Evolutionary conservation across 1,140 invertebrate genomes (phyloP), one percentile per base, ranked within the genome.

Genomic region (Scaptomyza pallida): DNA sequence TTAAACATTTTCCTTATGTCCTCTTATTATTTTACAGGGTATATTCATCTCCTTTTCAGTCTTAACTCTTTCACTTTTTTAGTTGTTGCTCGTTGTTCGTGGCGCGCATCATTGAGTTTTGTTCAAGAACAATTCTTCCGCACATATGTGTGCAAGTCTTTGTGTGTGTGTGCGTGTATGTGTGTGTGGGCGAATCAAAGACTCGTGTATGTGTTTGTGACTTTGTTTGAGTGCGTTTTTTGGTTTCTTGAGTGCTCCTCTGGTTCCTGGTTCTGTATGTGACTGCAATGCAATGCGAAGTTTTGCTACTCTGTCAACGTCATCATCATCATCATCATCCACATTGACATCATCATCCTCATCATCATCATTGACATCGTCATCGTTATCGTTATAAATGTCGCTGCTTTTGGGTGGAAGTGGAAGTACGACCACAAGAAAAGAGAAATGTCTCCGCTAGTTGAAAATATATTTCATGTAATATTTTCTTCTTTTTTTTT

Each of bases 121-220:
- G 70, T 72, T 61, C 70, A 72, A 68, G 70, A 72, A 68, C 64
- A 72, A 68, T 72, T 69, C 70, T 55, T 56, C 41, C 50, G 44
- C 57, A 61, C 41, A 30, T 35, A 47, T 54, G n/a, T 56, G n/a
- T 57, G 19, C 3, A 6, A 33, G 30, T 41, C n/a, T n/a, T n/a
- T n/a, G 17, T 57, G 56, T 41, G 44, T 37, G 12, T 15, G 5
- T 43, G 19, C 50, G 44, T 50, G 52, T 30, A 15, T 51, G 47
- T 52, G 30, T 37, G 48, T 19, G n/a, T 55, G 16, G 12, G 6
- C 43, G 5, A 6, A 21, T 21, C 19, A 21, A 21, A 21, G 19
- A n/a, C 23, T 21, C 40, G 9, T 41, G 40, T 47, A 40, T 47
- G 62, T 72, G 48, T 67, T 45, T 19, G 13, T 60, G 54, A 48